Percentiles rank a stretch among this genome's conserved stretches.
phyloP scores from a whole-genome alignment of 2,888 invertebrate species.

The Junonia oenone region DNA sequence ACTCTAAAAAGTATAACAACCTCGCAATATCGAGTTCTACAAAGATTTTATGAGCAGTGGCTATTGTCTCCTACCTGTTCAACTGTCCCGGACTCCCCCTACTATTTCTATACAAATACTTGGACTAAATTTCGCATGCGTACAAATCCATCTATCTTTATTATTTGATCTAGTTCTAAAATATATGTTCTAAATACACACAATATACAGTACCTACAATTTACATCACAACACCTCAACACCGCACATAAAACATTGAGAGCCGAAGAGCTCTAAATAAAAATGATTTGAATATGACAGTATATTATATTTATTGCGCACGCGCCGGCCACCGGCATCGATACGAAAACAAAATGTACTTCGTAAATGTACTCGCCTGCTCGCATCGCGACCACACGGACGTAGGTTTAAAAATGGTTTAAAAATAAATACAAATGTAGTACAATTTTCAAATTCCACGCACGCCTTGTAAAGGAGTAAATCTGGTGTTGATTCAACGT shows the following conservation, averaged over 20 bases:
- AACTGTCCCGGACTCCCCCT: no score
- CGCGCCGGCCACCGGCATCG: slow-evolving; percentile 41
- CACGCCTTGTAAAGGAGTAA: not conserved
- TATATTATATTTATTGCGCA: slow-evolving; percentile 20
- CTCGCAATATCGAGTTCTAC: no score
- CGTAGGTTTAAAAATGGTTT: slow-evolving; percentile 13
- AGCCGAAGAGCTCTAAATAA: slow-evolving; percentile 20
- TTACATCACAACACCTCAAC: not conserved
- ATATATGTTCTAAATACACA: no score
- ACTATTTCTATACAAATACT: no score
- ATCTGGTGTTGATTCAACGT: not conserved
- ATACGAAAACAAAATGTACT: slow-evolving; percentile 19
- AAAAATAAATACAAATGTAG: slow-evolving; percentile 1
- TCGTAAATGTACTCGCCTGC: not conserved
- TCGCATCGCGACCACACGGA: slow-evolving; percentile 12
- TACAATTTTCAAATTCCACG: not conserved
- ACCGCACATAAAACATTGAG: slow-evolving; percentile 5
- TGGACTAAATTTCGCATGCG: no score
- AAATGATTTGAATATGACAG: slow-evolving; percentile 28
- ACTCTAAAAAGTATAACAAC: no score
- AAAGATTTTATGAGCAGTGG: no score
- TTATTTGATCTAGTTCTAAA: no score
- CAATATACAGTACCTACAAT: not conserved
- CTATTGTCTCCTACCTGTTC: no score
- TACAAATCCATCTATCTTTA: no score